These are phyloP conservation scores for Thereva nobilitata DNA, from an alignment of 2,888 invertebrate genomes.

Conservation along the genomic window DNA sequence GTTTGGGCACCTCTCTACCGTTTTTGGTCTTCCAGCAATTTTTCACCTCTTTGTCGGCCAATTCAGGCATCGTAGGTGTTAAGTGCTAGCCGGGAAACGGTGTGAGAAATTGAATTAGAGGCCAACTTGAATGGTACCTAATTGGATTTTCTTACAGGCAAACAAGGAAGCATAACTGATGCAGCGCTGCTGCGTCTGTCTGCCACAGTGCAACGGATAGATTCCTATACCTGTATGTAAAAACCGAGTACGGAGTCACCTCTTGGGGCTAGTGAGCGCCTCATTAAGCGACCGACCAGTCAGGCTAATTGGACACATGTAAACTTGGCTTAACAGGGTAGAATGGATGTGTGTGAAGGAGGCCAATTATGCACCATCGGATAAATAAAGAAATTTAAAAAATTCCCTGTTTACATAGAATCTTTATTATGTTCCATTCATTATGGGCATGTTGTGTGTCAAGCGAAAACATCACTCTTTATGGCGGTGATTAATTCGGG, in stretches of 20 bases:
- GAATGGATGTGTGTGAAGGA: constrained; percentile 28
- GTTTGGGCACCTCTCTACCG: constrained; percentile 13
- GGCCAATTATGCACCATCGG: constrained; percentile 16
- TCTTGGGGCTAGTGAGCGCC: constrained; percentile 6
- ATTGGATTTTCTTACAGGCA: constrained; percentile 40
- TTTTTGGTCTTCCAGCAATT: constrained; percentile 22
- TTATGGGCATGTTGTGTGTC: too few relatives aligned
- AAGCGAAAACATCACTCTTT: too few relatives aligned
- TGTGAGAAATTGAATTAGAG: constrained; percentile 41
- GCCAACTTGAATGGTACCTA: constrained; percentile 39
- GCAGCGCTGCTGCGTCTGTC: too few relatives aligned
- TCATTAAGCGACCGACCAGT: constrained; percentile 38
- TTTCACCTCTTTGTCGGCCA: constrained; percentile 32
- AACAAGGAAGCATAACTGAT: constrained; percentile 13
- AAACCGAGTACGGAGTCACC: too few relatives aligned
- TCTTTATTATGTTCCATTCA: too few relatives aligned
- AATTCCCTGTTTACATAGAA: too few relatives aligned
- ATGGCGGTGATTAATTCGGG: too few relatives aligned
- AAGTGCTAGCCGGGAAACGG: constrained; percentile 36
- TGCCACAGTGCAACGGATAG: too few relatives aligned
- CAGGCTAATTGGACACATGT: constrained; percentile 41
- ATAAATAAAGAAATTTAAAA: too few relatives aligned
- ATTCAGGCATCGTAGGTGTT: constrained; percentile 36
- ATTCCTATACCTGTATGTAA: too few relatives aligned
- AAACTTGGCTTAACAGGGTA: constrained; percentile 14